Evolutionary conservation across 2,113 vertebrate species (phyloP).

Genomic region (Chaetorhynchus papuensis): DNA sequence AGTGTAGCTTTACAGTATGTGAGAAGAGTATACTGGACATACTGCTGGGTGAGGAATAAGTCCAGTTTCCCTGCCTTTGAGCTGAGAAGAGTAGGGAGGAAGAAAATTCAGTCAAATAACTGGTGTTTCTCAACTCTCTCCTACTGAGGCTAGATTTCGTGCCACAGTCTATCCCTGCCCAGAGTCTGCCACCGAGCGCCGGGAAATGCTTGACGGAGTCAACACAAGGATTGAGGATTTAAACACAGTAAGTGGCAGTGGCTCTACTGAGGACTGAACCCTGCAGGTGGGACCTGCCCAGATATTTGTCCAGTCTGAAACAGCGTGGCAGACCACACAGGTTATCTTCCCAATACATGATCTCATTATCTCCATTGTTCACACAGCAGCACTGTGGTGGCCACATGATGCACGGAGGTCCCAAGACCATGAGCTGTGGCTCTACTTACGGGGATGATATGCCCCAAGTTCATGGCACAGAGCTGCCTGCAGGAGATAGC

Average conservation of each 20-base stretch:
- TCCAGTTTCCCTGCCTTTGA: background rate
- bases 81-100: background rate
- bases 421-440: background rate
- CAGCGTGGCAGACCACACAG: background rate
- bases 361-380: fast-evolving
- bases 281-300: background rate
- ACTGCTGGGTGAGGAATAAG: background rate
- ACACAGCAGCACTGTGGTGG: background rate
- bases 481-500: background rate
- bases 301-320: background rate
- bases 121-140: background rate
- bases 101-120: background rate
- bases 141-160: constrained; percentile 66
- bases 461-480: fast-evolving
- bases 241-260: constrained; percentile 64
- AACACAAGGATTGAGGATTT: constrained; percentile 77
- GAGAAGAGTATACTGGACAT: background rate
- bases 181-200: constrained; percentile 68
- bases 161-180: constrained; percentile 79
- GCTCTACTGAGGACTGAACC: background rate
- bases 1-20: background rate
- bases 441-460: fast-evolving
- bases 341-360: background rate
- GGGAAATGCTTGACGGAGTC: constrained; percentile 70
- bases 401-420: background rate